Evolutionary conservation across 2,888 invertebrate species (phyloP).

Genomic region (Trissonchulus latispiculum): DNA sequence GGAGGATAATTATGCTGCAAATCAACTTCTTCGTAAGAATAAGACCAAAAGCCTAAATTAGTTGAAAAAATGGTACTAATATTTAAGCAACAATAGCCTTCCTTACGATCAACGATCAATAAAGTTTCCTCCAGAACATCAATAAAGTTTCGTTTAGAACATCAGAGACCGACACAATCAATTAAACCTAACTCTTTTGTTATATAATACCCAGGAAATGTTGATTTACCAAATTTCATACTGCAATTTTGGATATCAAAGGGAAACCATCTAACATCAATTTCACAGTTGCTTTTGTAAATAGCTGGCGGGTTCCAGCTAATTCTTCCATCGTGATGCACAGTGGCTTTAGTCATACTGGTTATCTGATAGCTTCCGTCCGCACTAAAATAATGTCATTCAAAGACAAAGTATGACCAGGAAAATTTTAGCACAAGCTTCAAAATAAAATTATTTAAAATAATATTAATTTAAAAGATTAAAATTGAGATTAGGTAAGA

Average conservation of each 20-base stretch:
- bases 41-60: background rate
- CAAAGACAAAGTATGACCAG: background rate
- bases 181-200: too few relatives aligned
- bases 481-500: too few relatives aligned
- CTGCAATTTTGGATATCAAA: constrained; percentile 39
- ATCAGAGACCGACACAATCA: too few relatives aligned
- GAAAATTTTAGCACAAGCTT: too few relatives aligned
- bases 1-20: background rate
- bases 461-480: too few relatives aligned
- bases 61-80: too few relatives aligned
- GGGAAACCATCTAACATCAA: constrained; percentile 28
- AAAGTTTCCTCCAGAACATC: too few relatives aligned
- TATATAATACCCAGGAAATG: too few relatives aligned
- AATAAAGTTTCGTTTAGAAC: too few relatives aligned
- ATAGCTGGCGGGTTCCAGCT: constrained; percentile 79
- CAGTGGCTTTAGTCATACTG: constrained; percentile 87
- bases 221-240: constrained; percentile 29
- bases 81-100: too few relatives aligned
- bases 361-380: constrained; percentile 85
- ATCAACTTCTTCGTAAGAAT: background rate
- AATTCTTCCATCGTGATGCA: constrained; percentile 60
- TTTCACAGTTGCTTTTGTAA: constrained; percentile 53
- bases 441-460: too few relatives aligned
- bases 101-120: too few relatives aligned
- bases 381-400: constrained; percentile 45